Evolutionary conservation across 1,140 invertebrate genomes (phyloP), one percentile per base, ranked within the genome.

Genomic region (Rhopalosiphum padi): DNA sequence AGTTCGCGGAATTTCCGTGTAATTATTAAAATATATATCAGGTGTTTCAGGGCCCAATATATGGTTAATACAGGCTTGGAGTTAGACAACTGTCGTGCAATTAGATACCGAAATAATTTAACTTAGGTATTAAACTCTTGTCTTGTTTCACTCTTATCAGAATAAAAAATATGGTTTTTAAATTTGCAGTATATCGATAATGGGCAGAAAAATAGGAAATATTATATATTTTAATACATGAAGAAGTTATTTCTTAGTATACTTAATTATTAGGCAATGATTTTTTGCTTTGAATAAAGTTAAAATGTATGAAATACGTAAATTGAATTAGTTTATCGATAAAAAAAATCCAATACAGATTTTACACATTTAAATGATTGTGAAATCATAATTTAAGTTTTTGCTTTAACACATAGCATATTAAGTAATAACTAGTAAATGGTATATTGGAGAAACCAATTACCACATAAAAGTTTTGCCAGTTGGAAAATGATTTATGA

Each of bases 401-500:
- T 68, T 25, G 9, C 25, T 87, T 87, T 51, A 88, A 88, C 43
- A 30, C 3, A 25, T 15, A n/a, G 6, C 51, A 18, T 51, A 18
- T 5, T 21, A 88, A 51, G 60, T 68, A 68, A n/a, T 68, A 68
- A 68, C 25, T 68, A 51, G n/a, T n/a, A 51, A 88, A 48, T 87
- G 30, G 41, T 41, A 41, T 41, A 88, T 88, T 37, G 30, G 46
- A 21, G 3, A n/a, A 88, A n/a, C 86, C 86, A 88, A 51, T 88
- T 48, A 88, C 51, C 46, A 88, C 43, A 22, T 88, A 35, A 88
- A 88, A 51, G 43, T 88, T 88, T 88, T 48, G 46, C 43, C 46
- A 48, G 46, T n/a, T 51, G 11, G 2, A 88, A 51, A 88, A 88
- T 88, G 46, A 88, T 88, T 88, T 88, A 88, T 88, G 86, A 51